Conservation (phyloP, 2,888 invertebrate species). For the Galeopsomyia nigrocyanea region DNA sequence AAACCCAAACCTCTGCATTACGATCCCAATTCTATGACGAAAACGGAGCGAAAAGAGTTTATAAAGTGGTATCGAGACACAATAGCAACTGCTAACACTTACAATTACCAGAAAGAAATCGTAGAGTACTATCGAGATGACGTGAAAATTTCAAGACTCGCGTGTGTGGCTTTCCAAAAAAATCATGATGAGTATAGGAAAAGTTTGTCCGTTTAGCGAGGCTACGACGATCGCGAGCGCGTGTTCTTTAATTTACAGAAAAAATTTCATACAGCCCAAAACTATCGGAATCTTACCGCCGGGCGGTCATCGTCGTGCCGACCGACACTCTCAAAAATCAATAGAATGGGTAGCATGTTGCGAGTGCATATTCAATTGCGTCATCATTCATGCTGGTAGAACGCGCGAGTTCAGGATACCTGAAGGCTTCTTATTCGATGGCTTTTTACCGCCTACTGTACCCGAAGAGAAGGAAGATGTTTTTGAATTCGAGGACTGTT, state of each 20-base stretch:
- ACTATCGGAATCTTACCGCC: neutral
- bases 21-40: too few species aligned
- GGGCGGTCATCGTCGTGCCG: neutral
- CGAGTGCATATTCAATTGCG: neutral
- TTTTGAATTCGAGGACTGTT: conserved; percentile 15
- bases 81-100: too few species aligned
- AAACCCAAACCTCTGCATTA: too few species aligned
- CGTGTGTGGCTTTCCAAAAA: too few species aligned
- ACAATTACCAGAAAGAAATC: neutral
- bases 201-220: neutral
- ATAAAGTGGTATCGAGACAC: too few species aligned
- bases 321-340: neutral
- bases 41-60: too few species aligned
- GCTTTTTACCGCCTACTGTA: neutral
- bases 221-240: neutral
- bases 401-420: neutral
- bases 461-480: neutral
- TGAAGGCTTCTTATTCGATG: too few species aligned
- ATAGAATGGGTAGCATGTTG: neutral
- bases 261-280: neutral
- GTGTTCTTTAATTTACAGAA: too few species aligned
- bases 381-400: neutral
- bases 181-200: neutral
- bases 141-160: neutral
- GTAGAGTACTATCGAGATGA: neutral